Base-by-base conservation (phyloP, 92 coral and sea anemone species). In the Bergia sp. region DNA sequence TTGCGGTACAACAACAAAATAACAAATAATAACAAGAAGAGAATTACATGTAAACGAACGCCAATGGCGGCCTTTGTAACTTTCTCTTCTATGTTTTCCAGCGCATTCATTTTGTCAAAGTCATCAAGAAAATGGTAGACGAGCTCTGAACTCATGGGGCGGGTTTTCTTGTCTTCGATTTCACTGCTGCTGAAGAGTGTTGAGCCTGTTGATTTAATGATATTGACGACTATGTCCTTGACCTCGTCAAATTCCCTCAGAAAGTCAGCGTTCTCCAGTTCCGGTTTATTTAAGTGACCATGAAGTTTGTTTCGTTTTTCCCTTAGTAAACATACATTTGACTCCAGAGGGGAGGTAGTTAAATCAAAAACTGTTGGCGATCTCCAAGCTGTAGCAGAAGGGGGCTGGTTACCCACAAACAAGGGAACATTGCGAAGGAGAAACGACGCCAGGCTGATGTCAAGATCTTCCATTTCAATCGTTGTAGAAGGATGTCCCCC, bases 391-490 rank as follows among this genome's bases (percentile, higher is more conserved):
- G 86, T 66, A 7, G 64, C 61, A 2, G 20, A 12, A 21, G 77
- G 77, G 3, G 77, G 86, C 37, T 9, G 86, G 58, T 83, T 83
- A 0, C 86, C 86, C n/a, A 29, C 50, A 67, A 83, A 83, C 41
- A 83, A 42, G 20, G 86, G 86, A 0, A 83, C 77, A 6, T 44
- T 83, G 20, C 86, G 86, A 12, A 83, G 86, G 37, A 83, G 86
- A 66, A 66, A 69, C n/a, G 77, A 66, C 5, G 77, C 77, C 37
- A 83, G 23, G 12, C 42, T 83, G 42, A 83, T 69, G 36, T 83
- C 86, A 15, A 83, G 86, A 7, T 83, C 86, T 6, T 83, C 86
- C 13, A 65, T 10, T 42, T 23, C 20, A 20, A 83, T 23, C 10
- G 86, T 83, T 12, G 86, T 83, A 8, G 86, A 83, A 43, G 78